Base-by-base conservation (phyloP, 2,797 vertebrate species). In the Chelon auratus region DNA sequence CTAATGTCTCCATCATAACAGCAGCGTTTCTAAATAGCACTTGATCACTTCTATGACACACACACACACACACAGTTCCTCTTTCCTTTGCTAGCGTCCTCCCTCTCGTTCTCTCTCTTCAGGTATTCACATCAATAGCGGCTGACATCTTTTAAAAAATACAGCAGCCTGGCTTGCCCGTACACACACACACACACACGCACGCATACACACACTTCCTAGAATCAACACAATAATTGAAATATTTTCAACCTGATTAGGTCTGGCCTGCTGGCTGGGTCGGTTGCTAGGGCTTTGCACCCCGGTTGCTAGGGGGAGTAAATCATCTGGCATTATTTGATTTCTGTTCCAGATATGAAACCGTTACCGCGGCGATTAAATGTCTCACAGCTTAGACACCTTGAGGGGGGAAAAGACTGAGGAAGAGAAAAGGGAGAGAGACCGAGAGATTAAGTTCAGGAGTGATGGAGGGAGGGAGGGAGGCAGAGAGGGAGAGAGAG, bases 331-430 rank as follows among this genome's bases (percentile, higher is more conserved):
- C 96, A 97, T 99, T 99, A 99, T 99, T 99, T 98, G 97, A 99
- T 99, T 98, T 98, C 97, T 98, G 97, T 97, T 97, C 97, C 96
- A 98, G 97, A 99, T 99, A 99, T 99, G 97, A 99, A 99, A 97
- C 96, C 96, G 96, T 96, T 97, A 99, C 97, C 96, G 96, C 95
- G 92, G 95, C 97, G 96, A 99, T 99, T 98, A 99, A 99, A 99
- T 98, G 97, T 98, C 97, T 99, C 96, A 95, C 97, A 97, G 96
- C 96, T 96, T 87, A 96, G 96, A 97, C 97, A 97, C 97, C 97
- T 97, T 84, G 89, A 81, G 91, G 95, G 95, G 62, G 95, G 94
- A 93, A 95, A 94, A 93, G 83, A 95, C 93, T 93, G 94, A 95
- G 96, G 94, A 95, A 92, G 84, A 81, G 78, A 77, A 72, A 83